phyloP scores from a whole-genome alignment of 2,888 invertebrate species.

The Minunthozetes semirufus region DNA sequence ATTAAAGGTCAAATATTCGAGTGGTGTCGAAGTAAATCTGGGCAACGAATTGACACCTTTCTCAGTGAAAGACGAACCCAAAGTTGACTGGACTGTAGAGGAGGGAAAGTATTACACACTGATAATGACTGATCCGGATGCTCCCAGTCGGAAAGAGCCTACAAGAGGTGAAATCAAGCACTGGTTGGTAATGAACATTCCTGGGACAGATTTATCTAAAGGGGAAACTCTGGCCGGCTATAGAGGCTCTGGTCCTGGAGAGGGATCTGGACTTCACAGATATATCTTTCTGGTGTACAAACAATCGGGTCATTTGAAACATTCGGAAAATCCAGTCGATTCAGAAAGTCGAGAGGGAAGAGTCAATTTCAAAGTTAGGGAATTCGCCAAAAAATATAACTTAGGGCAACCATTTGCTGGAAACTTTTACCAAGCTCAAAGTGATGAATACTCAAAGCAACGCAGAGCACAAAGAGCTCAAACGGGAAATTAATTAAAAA shows the following conservation, averaged over 20 bases:
- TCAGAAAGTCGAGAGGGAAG: constrained; percentile 50
- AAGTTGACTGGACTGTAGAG: constrained; percentile 34
- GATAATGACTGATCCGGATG: constrained; percentile 49
- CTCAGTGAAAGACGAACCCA: constrained; percentile 36
- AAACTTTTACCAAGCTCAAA: constrained; percentile 37
- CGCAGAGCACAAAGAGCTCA: constrained; percentile 13
- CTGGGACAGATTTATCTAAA: constrained; percentile 47
- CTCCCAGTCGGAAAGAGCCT: constrained; percentile 50
- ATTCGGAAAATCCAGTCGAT: constrained; percentile 42
- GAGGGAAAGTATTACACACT: constrained; percentile 35
- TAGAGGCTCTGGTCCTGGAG: constrained; percentile 50
- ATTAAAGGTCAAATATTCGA: constrained; percentile 23
- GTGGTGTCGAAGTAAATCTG: constrained; percentile 36
- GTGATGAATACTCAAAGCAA: constrained; percentile 53
- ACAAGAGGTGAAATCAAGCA: constrained; percentile 50
- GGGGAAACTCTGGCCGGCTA: constrained; percentile 50
- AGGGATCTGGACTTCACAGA: constrained; percentile 46
- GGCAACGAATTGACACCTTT: constrained; percentile 40
- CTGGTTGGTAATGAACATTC: constrained; percentile 52
- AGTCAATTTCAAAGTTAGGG: constrained; percentile 46
- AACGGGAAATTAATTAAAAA: not conserved
- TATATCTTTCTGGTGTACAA: constrained; percentile 41
- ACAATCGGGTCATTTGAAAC: constrained; percentile 35
- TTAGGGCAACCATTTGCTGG: constrained; percentile 37
- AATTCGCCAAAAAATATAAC: constrained; percentile 36